phyloP scores from a whole-genome alignment of 2,888 invertebrate species.

The Thecophora atra region DNA sequence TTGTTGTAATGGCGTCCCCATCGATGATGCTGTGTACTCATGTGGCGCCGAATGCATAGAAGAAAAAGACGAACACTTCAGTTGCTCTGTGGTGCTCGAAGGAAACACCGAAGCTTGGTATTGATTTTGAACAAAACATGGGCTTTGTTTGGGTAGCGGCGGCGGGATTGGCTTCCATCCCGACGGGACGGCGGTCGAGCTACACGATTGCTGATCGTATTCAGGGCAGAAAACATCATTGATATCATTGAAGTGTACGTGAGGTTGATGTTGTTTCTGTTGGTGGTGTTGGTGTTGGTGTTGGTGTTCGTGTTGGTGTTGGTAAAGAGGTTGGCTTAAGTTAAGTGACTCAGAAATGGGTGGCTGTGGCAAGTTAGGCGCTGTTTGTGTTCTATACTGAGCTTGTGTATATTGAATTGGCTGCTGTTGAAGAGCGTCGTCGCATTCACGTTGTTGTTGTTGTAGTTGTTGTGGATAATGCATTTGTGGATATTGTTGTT shows the following conservation, averaged over 20 bases:
- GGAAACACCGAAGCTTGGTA: too few species aligned
- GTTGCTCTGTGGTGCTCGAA: too few species aligned
- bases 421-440: slow-evolving; percentile 46
- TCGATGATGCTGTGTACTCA: slow-evolving; percentile 36
- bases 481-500: slow-evolving; percentile 26
- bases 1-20: slow-evolving; percentile 41
- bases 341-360: slow-evolving; percentile 21
- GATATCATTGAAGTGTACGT: slow-evolving; percentile 26
- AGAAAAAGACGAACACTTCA: neutral
- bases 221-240: slow-evolving; percentile 20
- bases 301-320: slow-evolving; percentile 45
- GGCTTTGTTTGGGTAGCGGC: slow-evolving; percentile 47
- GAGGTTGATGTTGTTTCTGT: slow-evolving; percentile 35
- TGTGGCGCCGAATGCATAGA: slow-evolving; percentile 32
- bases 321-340: slow-evolving; percentile 41
- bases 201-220: slow-evolving; percentile 29
- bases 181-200: slow-evolving; percentile 28
- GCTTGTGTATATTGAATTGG: slow-evolving; percentile 58
- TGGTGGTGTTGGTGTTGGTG: slow-evolving; percentile 40
- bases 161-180: slow-evolving; percentile 55
- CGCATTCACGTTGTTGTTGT: slow-evolving; percentile 37
- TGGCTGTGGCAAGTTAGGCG: slow-evolving; percentile 49
- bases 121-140: slow-evolving; percentile 38
- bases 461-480: slow-evolving; percentile 39
- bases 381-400: slow-evolving; percentile 54